Evolutionary conservation across 1,140 invertebrate species (phyloP), one percentile per base, ranked within the genome.

Genomic region (Diabrotica virgifera): DNA sequence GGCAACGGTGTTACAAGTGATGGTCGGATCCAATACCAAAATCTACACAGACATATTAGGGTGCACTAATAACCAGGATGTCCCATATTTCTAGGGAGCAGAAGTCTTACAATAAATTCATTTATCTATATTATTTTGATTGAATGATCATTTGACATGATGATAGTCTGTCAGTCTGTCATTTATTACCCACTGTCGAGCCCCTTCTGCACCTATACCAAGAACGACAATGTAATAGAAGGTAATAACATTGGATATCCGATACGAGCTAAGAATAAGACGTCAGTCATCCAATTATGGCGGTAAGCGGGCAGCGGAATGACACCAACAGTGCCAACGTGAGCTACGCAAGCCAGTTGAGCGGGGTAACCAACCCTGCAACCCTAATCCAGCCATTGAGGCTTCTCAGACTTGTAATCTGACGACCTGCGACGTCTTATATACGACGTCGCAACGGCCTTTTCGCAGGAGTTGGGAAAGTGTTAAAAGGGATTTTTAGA

Each of bases 231-330:
- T 55, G 40, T 8, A 54, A 57, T 55, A 59, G 38, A 68, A 36
- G 12, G 50, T 64, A 63, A 52, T 70, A 70, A 70, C 67, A 70
- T 68, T 54, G 60, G 69, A 70, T 59, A 70, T 62, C 51, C 53
- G 69, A 70, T 70, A 64, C 57, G 37, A 12, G 50, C 64, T 65
- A 68, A 70, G 69, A 68, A 70, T 69, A 69, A 68, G 70, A 71
- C 70, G 55, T 62, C 60, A 12, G 64, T 64, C 63, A 71, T 71
- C 70, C 67, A 71, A 71, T 71, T 71, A 71, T 55, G 57, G 59
- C 5, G 40, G n/a, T 10, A 46, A 46, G 40, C 40, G 24, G 63
- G 63, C 14, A 69, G 62, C 59, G 62, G 52, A 59, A 59, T 50
- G 63, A 63, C 59, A 68, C 36, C 58, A 62, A 62, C 38, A 53